These are phyloP conservation scores for Doris montereyensis DNA, from an alignment of 2,888 invertebrate species.

Conservation along the genomic window DNA sequence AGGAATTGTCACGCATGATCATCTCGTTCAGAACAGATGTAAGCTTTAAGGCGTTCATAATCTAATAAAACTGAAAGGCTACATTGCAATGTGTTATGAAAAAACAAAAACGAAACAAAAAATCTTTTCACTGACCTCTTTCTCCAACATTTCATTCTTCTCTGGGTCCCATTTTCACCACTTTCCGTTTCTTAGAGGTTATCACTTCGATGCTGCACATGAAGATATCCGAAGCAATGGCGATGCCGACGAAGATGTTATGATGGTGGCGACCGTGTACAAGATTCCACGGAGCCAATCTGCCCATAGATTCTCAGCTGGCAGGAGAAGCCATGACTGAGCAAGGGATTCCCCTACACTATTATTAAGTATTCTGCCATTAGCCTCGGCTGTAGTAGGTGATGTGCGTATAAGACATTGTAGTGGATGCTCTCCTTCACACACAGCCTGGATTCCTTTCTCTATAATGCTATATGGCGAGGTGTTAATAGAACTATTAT, in stretches of 20 bases:
- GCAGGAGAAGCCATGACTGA: constrained; percentile 65
- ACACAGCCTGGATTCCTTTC: neutral
- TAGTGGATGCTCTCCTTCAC: neutral
- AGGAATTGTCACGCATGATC: too few species aligned
- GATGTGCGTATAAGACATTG: neutral
- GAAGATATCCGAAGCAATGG: constrained; percentile 69
- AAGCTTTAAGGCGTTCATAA: too few species aligned
- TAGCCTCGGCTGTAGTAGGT: constrained; percentile 58
- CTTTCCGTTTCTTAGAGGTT: constrained; percentile 64
- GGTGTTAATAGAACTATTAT: too few species aligned
- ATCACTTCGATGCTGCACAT: constrained; percentile 71
- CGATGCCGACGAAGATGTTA: constrained; percentile 67
- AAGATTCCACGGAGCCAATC: constrained; percentile 60
- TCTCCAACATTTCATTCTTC: constrained; percentile 60
- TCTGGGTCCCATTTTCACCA: constrained; percentile 66
- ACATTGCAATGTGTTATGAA: too few species aligned
- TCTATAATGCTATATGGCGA: too few species aligned
- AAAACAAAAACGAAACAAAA: too few species aligned
- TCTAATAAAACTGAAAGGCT: too few species aligned
- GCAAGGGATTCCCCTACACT: constrained; percentile 52
- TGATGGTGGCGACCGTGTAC: too few species aligned
- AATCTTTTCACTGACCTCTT: constrained; percentile 55
- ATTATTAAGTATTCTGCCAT: too few species aligned
- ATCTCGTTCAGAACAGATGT: too few species aligned
- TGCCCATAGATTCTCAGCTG: constrained; percentile 69